Percentiles rank a stretch among this genome's conserved stretches.
phyloP scores from a whole-genome alignment of 37 sponge, comb jelly and placozoan genomes.

The Amphimedon queenslandica region DNA sequence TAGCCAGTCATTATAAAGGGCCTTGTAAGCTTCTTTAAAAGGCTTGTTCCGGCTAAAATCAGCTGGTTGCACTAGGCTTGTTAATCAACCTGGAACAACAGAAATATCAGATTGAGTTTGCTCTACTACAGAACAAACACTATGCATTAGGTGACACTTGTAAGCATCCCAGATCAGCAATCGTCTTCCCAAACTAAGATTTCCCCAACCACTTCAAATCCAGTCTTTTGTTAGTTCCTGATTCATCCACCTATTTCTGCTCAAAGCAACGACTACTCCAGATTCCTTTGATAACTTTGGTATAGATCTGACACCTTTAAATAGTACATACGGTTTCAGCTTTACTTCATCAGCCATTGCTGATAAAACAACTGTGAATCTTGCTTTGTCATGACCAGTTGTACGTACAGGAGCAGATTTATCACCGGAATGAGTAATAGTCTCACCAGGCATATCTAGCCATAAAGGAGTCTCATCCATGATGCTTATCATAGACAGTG shows the following conservation, averaged over 20 bases:
- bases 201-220: constrained; percentile 39
- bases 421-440: constrained; percentile 35
- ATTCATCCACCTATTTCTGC: constrained; percentile 59
- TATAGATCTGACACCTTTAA: too few relatives aligned
- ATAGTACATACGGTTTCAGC: constrained; percentile 46
- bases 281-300: too few relatives aligned
- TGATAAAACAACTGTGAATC: constrained; percentile 48
- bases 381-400: constrained; percentile 58
- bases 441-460: constrained; percentile 59
- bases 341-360: constrained; percentile 57
- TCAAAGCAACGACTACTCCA: constrained; percentile 21
- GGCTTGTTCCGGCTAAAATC: constrained; percentile 49
- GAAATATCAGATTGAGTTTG: constrained; percentile 15
- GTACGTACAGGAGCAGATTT: constrained; percentile 40
- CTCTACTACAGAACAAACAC: background rate
- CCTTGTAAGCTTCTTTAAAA: constrained; percentile 34
- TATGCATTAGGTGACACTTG: constrained; percentile 37
- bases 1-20: constrained; percentile 15
- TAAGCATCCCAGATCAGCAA: constrained; percentile 62
- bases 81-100: constrained; percentile 59
- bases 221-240: constrained; percentile 47
- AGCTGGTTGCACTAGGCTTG: constrained; percentile 36
- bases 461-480: constrained; percentile 75
- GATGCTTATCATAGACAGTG: constrained; percentile 7
- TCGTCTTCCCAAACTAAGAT: too few relatives aligned